Base-by-base conservation (phyloP, 1,140 invertebrate species). In the Psilanteris sp. region DNA sequence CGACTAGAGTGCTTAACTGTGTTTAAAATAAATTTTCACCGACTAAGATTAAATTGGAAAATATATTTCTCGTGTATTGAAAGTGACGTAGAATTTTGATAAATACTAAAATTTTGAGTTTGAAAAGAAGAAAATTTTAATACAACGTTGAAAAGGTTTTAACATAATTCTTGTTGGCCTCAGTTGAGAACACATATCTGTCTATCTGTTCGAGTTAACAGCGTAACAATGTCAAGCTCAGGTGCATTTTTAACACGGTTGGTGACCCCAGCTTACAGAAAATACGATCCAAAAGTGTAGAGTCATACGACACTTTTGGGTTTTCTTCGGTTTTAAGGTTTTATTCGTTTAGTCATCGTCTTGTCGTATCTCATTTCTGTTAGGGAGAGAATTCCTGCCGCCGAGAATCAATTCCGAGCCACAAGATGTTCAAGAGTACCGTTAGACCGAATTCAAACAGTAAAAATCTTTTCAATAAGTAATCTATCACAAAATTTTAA, bases 301-400 rank as follows among this genome's bases (percentile, higher is more conserved):
- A 59, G 61, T 67, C 59, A 73, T 31, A 59, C 54, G 71, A 66
- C 71, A 74, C 71, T 67, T 74, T 74, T 14, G 71, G 71, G 61
- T 46, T 74, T 61, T 37, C 54, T 31, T 54, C 71, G 71, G 70
- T 74, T 74, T 61, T 67, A 74, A 67, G 61, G 61, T 61, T 67
- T 74, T 67, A 74, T 67, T 73, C 61, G 71, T 74, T 74, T 44
- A 74, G 71, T 74, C 71, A 74, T 67, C 29, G 14, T 37, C 0
- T 16, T 16, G 52, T 44, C 52, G 61, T 74, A 74, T 74, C 71
- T 74, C 54, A 67, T 74, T 67, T 66, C 59, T 73, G 43, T 24
- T 11, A 9, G 43, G 22, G 39, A 44, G 57, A 44, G 54, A 27
- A 66, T 66, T 66, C 44, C 44, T 37, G 34, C 41, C 57, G 32